Base-by-base conservation (phyloP, 2,797 vertebrate species). In the Gastrophryne carolinensis region DNA sequence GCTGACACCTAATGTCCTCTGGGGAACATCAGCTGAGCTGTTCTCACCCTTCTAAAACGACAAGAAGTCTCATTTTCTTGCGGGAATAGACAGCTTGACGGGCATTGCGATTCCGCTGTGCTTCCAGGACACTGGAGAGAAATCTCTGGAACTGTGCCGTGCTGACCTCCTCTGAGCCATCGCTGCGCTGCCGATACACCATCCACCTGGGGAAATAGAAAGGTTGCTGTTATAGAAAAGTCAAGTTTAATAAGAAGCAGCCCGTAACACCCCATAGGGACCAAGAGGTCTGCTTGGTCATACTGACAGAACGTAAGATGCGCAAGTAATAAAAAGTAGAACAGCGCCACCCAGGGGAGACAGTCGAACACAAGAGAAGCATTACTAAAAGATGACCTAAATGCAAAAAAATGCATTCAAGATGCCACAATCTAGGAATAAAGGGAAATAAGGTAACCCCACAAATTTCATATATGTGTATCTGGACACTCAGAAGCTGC, bases 31-130 rank as follows among this genome's bases (percentile, higher is more conserved):
- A 44, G 13, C 15, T 35, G 27, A 64, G 7, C 19, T 12, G 7
- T 1, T 15, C 88, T 91, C 86, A 98, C 97, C 96, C 96, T 75
- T 97, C 94, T 32, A 95, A 88, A 57, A 95, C 91, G 73, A 98
- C 89, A 74, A 99, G 79, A 75, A 98, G 86, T 72, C 94, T 90
- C 54, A 62, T 81, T 32, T 79, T 89, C 80, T 82, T 88, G 8
- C 80, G 74, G 17, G 68, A 21, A 0, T 82, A 87, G n/a, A 80
- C 0, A 0, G 86, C 56, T 57, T 84, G 88, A 64, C 73, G 90
- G 84, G 79, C 44, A 1, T 83, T 82, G 41, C 15, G 83, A 76
- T 75, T 89, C 73, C 89, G 90, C 67, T 90, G 93, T 72, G 88
- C 90, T 81, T 94, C 88, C 75, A 96, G 83, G 79, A 95, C 86